These are phyloP conservation scores for Paraplagusia blochii DNA, from an alignment of 2,113 vertebrate species.

Conservation along the genomic window DNA sequence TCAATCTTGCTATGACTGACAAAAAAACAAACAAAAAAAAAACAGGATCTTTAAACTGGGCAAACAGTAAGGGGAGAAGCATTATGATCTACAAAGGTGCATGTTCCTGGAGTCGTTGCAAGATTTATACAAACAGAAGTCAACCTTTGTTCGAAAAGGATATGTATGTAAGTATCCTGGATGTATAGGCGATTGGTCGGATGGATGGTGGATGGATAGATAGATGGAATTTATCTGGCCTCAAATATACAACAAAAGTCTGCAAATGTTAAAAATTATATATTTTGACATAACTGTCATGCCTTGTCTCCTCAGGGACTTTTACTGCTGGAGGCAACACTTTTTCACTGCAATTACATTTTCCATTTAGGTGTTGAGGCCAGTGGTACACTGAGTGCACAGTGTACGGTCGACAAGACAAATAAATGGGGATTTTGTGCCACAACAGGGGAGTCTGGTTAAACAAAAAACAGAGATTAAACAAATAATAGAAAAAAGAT, in stretches of 20 bases:
- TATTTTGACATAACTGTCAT: no score
- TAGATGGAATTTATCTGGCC: no score
- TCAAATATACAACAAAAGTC: no score
- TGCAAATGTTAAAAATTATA: no score
- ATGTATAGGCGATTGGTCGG: no score
- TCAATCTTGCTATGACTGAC: no score
- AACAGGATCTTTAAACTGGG: constrained; percentile 96
- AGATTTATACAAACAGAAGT: constrained; percentile 79
- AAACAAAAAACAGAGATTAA: no score
- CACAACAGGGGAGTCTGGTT: constrained; percentile 82
- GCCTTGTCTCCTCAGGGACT: constrained; percentile 71
- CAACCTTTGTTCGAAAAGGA: constrained; percentile 86
- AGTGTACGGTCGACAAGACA: constrained; percentile 67
- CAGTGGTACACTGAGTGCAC: constrained; percentile 92
- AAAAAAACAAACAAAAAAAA: no score
- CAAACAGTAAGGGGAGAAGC: constrained; percentile 85
- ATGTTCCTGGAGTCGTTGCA: constrained; percentile 90
- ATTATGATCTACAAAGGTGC: constrained; percentile 86
- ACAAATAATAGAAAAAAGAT: no score
- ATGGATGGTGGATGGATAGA: no score
- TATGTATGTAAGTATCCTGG: no score
- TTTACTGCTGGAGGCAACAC: constrained; percentile 86
- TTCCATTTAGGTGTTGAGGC: constrained; percentile 84
- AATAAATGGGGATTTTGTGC: constrained; percentile 89
- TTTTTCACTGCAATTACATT: constrained; percentile 84